Conservation (phyloP, 2,888 invertebrate species). For the Neoitamus cyanurus region DNA sequence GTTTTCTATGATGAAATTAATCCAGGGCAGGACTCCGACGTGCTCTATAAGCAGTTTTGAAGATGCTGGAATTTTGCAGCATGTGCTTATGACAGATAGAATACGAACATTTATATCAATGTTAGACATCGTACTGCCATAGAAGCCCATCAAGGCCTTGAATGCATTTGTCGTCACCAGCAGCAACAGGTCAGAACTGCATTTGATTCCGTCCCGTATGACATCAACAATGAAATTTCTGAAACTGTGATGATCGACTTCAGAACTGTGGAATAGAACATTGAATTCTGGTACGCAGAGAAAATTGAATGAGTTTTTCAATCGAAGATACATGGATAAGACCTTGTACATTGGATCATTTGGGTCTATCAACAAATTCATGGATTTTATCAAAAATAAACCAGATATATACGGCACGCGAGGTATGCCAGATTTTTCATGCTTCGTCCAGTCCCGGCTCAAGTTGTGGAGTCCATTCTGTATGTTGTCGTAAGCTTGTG, state of each 20-base stretch:
- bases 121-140: constrained; percentile 73
- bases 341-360: constrained; percentile 80
- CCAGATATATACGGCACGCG: constrained; percentile 62
- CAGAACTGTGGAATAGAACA: constrained; percentile 83
- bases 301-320: constrained; percentile 81
- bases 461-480: constrained; percentile 61
- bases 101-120: constrained; percentile 73
- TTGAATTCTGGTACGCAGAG: constrained; percentile 88
- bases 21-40: constrained; percentile 79
- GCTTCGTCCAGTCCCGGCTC: constrained; percentile 60
- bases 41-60: constrained; percentile 74
- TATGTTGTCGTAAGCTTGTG: constrained; percentile 64
- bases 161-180: constrained; percentile 79
- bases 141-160: constrained; percentile 81
- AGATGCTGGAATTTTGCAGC: constrained; percentile 74
- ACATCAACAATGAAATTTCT: constrained; percentile 83
- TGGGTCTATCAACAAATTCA: constrained; percentile 79
- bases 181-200: constrained; percentile 78
- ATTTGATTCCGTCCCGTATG: constrained; percentile 80
- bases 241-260: constrained; percentile 75
- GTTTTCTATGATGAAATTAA: constrained; percentile 66
- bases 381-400: constrained; percentile 62
- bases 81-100: constrained; percentile 73
- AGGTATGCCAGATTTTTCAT: constrained; percentile 63
- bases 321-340: constrained; percentile 81